Evolutionary conservation across 2,797 vertebrate species (phyloP), one percentile per base, ranked within the genome.

Genomic region (Gobionotothen gibberifrons): DNA sequence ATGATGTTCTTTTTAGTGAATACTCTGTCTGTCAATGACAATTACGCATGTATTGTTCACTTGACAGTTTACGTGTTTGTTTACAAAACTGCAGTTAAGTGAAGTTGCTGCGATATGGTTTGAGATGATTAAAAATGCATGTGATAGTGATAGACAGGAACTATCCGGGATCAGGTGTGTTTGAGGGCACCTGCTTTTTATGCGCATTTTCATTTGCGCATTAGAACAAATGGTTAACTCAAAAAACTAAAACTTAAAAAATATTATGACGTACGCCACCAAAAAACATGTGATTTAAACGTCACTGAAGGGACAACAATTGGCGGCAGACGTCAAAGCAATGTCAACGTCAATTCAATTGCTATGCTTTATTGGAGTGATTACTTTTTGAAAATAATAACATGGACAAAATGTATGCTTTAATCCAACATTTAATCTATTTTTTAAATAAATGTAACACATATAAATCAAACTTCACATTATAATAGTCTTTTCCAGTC

Each of bases 1-100:
- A 21, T 68, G 63, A 21, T 76, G 56, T 32, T 70, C 15, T 55
- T 64, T 53, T 51, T 21, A 13, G 12, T 29, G 22, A 39, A 36
- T 29, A 43, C 29, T 29, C 39, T 51, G 1, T 6, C 32, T 13
- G 52, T 17, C 47, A 48, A 1, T 29, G 8, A 10, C 36, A 21
- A 15, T 0, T 40, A 13, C 10, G 15, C 1, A 11, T 17, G 13
- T 29, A 3, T 7, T 54, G 47, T 43, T 16, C 58, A 22, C 0
- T 42, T 46, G 13, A 47, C 17, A 2, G 64, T 39, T 42, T 29
- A 36, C 32, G 32, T 36, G 42, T 22, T 10, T 36, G 1, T 62
- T 39, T 36, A 17, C 16, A 16, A 5, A 22, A 9, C 9, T 49
- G 3, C 0, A 11, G 7, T 51, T 51, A 9, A 14, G 15, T 60